A percentile compares a stretch with the other conserved stretches of the same genome.
Evolutionary conservation across 1,140 invertebrate genomes (phyloP).

Genomic region (Aradophagus sp.): DNA sequence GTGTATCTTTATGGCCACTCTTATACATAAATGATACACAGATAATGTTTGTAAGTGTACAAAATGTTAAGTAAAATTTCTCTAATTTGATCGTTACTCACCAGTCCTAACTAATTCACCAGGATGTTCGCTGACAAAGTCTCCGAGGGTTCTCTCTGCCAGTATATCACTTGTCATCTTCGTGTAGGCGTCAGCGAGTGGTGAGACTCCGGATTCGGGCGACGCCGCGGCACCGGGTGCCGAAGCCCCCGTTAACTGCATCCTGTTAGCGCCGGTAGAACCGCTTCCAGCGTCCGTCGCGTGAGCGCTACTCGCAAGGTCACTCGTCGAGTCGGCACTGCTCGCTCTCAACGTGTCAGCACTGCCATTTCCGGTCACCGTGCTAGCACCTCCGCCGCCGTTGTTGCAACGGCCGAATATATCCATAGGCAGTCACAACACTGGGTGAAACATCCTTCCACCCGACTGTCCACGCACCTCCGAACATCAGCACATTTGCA

Average conservation of each 20-base stretch:
- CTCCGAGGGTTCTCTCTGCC: conserved; percentile 89
- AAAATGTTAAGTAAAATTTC: too few species aligned
- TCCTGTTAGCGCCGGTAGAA: conserved; percentile 60
- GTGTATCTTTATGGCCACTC: too few species aligned
- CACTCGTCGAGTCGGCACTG: conserved; percentile 54
- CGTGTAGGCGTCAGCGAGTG: conserved; percentile 87
- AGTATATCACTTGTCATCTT: conserved; percentile 92
- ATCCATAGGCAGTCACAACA: conserved; percentile 74
- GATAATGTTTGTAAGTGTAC: too few species aligned
- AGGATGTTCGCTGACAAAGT: conserved; percentile 91
- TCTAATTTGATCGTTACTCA: conserved; percentile 41
- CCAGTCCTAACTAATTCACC: conserved; percentile 95
- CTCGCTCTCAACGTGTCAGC: conserved; percentile 56
- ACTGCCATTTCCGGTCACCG: conserved; percentile 63
- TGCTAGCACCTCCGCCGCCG: conserved; percentile 64
- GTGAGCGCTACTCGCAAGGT: conserved; percentile 54
- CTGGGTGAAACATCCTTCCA: conserved; percentile 69
- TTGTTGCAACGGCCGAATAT: conserved; percentile 74
- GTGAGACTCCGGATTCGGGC: conserved; percentile 73
- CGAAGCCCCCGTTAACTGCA: conserved; percentile 75
- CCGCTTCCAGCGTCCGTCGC: conserved; percentile 58
- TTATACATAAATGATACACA: too few species aligned
- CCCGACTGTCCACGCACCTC: conserved; percentile 55
- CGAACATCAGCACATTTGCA: conserved; percentile 46
- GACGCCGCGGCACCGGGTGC: conserved; percentile 73